phyloP scores from a whole-genome alignment of 2,888 invertebrate species.

The Linyphia triangularis region DNA sequence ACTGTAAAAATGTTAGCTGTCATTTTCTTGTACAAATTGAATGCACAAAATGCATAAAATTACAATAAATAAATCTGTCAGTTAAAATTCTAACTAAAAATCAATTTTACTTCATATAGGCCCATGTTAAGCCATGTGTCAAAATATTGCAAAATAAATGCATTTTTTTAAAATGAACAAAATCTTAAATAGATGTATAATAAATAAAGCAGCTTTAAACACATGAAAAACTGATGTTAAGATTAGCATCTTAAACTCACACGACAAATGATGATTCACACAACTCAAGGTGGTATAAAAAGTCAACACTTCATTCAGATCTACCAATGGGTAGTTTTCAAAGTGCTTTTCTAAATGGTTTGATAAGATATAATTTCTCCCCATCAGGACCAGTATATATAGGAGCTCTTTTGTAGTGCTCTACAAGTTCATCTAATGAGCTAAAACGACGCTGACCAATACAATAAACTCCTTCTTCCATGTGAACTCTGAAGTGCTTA shows the following conservation, averaged over 20 bases:
- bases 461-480: slow-evolving; percentile 92
- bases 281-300: slow-evolving; percentile 22
- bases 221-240: slow-evolving; percentile 3
- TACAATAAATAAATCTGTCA: neutral
- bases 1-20: neutral
- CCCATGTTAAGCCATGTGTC: slow-evolving; percentile 17
- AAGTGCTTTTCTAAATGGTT: slow-evolving; percentile 83
- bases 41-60: neutral
- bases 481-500: slow-evolving; percentile 99
- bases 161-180: slow-evolving; percentile 3
- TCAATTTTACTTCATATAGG: neutral
- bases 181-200: neutral
- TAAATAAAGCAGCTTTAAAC: neutral
- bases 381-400: slow-evolving; percentile 99
- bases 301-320: slow-evolving; percentile 36
- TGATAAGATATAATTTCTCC: slow-evolving; percentile 97
- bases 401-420: slow-evolving; percentile 98
- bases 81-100: neutral
- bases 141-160: slow-evolving; percentile 22
- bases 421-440: slow-evolving; percentile 95
- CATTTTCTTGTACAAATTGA: neutral
- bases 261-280: slow-evolving; percentile 28
- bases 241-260: slow-evolving; percentile 27
- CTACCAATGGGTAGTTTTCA: slow-evolving; percentile 36
- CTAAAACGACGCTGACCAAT: slow-evolving; percentile 99